Conservation (phyloP, 1,140 invertebrate species). For the Caenorhabditis tropicalis region DNA sequence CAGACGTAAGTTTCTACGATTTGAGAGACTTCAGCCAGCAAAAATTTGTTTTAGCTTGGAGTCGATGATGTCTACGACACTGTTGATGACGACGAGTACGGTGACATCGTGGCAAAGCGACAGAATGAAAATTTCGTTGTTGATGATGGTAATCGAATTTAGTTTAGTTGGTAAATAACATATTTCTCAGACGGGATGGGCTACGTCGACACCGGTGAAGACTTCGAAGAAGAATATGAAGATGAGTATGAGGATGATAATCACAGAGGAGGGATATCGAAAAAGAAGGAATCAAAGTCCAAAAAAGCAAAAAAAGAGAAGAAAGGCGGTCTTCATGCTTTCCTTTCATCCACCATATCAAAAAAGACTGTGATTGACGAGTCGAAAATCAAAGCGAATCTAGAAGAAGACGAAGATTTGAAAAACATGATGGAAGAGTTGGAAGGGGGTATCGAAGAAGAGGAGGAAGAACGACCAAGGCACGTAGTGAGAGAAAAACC, state of each 20-base stretch:
- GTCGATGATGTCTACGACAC: constrained; percentile 51
- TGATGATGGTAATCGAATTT: constrained; percentile 43
- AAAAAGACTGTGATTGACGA: neutral
- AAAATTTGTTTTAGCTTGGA: constrained; percentile 6
- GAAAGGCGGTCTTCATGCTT: neutral
- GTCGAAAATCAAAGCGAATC: constrained; percentile 28
- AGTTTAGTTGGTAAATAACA: neutral
- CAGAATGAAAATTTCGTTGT: constrained; percentile 55
- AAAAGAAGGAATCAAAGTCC: neutral
- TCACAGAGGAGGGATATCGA: neutral
- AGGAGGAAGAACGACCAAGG: neutral
- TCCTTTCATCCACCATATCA: neutral
- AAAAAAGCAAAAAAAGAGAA: constrained; percentile 50
- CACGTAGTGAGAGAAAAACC: too few species aligned
- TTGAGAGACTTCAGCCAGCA: too few species aligned
- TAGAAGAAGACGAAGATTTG: constrained; percentile 49
- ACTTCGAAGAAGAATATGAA: constrained; percentile 49
- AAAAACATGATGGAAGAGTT: constrained; percentile 43
- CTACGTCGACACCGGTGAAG: constrained; percentile 48
- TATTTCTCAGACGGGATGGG: constrained; percentile 51
- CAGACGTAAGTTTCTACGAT: neutral
- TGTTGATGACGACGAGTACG: constrained; percentile 57
- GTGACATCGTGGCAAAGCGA: constrained; percentile 50
- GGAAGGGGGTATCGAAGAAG: neutral
- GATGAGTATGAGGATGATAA: constrained; percentile 15